These are phyloP conservation scores for Amiota mariae DNA, from an alignment of 2,888 invertebrate genomes.

Conservation along the genomic window DNA sequence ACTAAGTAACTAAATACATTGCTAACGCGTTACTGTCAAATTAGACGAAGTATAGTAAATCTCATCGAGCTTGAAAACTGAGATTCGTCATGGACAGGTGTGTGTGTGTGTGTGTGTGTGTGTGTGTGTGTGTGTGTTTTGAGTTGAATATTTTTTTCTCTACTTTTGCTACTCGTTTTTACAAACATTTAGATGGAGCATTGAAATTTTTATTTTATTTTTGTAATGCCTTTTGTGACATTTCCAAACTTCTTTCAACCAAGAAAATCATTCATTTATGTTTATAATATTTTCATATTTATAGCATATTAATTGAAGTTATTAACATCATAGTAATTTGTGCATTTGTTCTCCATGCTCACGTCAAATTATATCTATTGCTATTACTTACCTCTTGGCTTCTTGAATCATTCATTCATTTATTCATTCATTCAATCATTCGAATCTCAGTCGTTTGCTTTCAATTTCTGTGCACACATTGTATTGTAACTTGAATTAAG, in stretches of 20 bases:
- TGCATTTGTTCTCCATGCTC: conserved; percentile 47
- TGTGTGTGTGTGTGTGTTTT: too few relatives aligned
- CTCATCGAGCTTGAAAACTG: background rate
- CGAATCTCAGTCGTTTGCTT: conserved; percentile 1
- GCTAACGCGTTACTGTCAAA: conserved; percentile 12
- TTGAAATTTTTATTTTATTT: too few relatives aligned
- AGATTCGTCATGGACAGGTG: too few relatives aligned
- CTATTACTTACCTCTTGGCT: background rate
- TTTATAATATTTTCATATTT: conserved; percentile 43
- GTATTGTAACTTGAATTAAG: background rate
- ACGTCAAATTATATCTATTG: background rate
- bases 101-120: too few relatives aligned
- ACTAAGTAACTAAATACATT: background rate
- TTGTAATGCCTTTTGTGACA: too few relatives aligned
- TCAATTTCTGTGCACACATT: background rate
- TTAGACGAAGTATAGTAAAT: conserved; percentile 19
- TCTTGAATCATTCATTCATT: background rate
- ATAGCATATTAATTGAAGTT: conserved; percentile 67
- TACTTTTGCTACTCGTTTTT: too few relatives aligned
- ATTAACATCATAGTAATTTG: conserved; percentile 60
- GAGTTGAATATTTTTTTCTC: too few relatives aligned
- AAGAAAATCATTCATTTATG: too few relatives aligned
- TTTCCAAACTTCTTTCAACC: too few relatives aligned
- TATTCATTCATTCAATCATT: too few relatives aligned
- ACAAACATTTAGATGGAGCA: too few relatives aligned